These are phyloP conservation scores for Cynaeus angustus DNA, from an alignment of 2,888 invertebrate genomes.

Conservation along the genomic window DNA sequence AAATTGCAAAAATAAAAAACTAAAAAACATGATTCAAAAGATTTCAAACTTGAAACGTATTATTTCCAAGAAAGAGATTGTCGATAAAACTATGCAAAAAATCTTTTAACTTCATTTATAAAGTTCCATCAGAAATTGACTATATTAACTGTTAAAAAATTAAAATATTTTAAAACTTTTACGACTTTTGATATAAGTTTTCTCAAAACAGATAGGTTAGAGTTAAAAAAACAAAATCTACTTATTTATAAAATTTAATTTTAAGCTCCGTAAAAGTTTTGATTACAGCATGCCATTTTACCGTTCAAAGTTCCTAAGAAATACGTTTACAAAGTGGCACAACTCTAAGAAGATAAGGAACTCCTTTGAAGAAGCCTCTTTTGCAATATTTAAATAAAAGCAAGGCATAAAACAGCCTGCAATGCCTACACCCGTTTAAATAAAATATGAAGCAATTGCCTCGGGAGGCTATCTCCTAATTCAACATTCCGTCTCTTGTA, in stretches of 20 bases:
- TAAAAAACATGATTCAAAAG: too few relatives aligned
- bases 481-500: conserved; percentile 9
- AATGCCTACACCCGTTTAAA: conserved; percentile 1
- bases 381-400: conserved; percentile 33
- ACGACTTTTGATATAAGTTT: too few relatives aligned
- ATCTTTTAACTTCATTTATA: too few relatives aligned
- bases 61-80: too few relatives aligned
- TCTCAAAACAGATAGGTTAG: too few relatives aligned
- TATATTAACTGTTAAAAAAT: too few relatives aligned
- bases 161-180: too few relatives aligned
- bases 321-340: conserved; percentile 17
- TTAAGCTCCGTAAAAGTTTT: background rate
- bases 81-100: too few relatives aligned
- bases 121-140: too few relatives aligned
- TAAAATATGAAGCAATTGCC: conserved; percentile 35
- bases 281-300: background rate
- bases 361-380: conserved; percentile 9
- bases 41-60: too few relatives aligned
- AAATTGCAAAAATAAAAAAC: too few relatives aligned
- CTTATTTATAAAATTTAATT: background rate
- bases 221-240: background rate
- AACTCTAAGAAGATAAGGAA: conserved; percentile 18
- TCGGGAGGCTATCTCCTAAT: conserved; percentile 25
- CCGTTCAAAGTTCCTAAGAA: conserved; percentile 12
- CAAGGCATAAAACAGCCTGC: conserved; percentile 7